These are phyloP conservation scores for Myanophis thanlyinensis DNA, from an alignment of 2,113 vertebrate species.

Conservation along the genomic window DNA sequence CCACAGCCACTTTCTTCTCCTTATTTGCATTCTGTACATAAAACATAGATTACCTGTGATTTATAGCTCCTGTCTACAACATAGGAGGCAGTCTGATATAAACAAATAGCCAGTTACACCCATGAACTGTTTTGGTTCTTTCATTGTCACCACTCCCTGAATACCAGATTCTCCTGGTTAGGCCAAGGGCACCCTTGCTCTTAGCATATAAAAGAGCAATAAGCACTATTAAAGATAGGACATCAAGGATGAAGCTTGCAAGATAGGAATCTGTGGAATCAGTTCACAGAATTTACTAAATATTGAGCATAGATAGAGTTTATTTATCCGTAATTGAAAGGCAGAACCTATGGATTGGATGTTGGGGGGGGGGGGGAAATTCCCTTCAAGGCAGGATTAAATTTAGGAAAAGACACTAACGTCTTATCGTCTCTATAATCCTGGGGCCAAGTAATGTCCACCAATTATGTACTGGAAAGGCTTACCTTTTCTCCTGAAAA, in stretches of 20 bases:
- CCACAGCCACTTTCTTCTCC: not conserved
- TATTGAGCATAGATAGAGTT: not conserved
- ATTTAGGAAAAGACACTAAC: not conserved
- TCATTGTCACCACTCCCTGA: not conserved
- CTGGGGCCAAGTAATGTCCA: not conserved
- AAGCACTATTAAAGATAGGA: not conserved
- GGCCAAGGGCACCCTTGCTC: not conserved
- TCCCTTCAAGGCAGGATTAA: not conserved
- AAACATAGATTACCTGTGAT: not conserved
- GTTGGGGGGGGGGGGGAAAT: not conserved
- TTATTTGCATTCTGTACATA: not conserved
- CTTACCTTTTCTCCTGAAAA: not conserved
- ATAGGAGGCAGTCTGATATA: not conserved
- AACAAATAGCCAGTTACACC: not conserved
- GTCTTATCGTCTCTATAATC: not conserved
- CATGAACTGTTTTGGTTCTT: not conserved
- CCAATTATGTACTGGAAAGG: not conserved
- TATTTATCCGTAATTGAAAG: not conserved
- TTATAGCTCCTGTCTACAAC: not conserved
- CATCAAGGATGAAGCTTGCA: not conserved
- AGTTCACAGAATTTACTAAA: not conserved
- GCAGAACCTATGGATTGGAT: not conserved
- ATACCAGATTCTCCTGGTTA: not conserved
- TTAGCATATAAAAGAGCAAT: not conserved
- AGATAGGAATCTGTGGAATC: not conserved